These are phyloP conservation scores for Whitmania pigra DNA, from an alignment of 1,140 invertebrate species.

Conservation along the genomic window DNA sequence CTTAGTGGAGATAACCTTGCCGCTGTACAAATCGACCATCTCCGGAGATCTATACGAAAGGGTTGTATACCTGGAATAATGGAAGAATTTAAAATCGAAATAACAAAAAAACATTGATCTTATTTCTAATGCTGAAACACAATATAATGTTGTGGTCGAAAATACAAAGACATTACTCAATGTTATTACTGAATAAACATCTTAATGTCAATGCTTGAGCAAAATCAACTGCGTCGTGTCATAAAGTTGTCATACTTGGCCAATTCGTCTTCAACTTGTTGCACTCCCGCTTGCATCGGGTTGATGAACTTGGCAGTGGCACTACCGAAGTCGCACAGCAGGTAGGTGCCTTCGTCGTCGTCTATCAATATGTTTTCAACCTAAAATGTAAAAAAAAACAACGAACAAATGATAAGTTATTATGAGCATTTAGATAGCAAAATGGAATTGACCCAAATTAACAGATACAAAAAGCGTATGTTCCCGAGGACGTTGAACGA, in stretches of 20 bases:
- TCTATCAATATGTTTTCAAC: constrained; percentile 72
- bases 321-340: constrained; percentile 78
- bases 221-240: not conserved
- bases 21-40: constrained; percentile 86
- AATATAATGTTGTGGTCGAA: not conserved
- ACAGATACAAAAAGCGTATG: too few species aligned
- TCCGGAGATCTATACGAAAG: constrained; percentile 82
- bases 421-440: too few species aligned
- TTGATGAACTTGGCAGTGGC: constrained; percentile 63
- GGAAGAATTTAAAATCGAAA: not conserved
- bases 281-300: constrained; percentile 58
- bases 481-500: too few species aligned
- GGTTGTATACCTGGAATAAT: constrained; percentile 61
- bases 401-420: not conserved
- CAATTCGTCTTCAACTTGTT: constrained; percentile 75
- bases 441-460: too few species aligned
- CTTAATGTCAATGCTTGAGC: not conserved
- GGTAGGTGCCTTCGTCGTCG: constrained; percentile 61
- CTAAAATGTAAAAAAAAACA: constrained; percentile 41
- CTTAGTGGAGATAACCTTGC: constrained; percentile 76
- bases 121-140: not conserved
- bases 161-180: too few species aligned
- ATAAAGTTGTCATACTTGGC: constrained; percentile 62
- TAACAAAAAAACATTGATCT: too few species aligned
- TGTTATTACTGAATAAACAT: too few species aligned